Evolutionary conservation across 2,797 vertebrate genomes (phyloP).

Genomic region (Myiothlypis chrysogaster): DNA sequence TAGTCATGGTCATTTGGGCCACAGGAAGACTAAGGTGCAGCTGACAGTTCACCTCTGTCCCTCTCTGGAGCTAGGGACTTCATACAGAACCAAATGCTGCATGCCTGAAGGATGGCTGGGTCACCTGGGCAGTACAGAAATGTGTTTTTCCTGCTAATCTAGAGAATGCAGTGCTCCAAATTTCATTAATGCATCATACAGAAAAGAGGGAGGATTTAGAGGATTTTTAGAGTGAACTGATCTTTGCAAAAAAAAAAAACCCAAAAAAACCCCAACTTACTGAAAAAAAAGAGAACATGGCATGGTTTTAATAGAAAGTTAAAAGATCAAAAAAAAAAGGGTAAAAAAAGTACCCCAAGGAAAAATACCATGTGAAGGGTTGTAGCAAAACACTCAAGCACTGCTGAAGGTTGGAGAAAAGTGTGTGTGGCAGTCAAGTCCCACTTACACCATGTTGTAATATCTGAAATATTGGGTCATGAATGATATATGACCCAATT

Average conservation of each 20-base stretch:
- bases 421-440: fast-evolving
- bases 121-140: not conserved
- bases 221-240: not conserved
- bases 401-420: not conserved
- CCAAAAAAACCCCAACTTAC: too few relatives aligned
- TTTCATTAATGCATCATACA: not conserved
- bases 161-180: not conserved
- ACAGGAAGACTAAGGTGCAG: not conserved
- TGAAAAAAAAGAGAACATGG: not conserved
- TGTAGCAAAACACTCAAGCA: not conserved
- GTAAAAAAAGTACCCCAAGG: not conserved
- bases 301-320: not conserved
- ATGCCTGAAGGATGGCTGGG: not conserved
- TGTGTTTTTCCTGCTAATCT: not conserved
- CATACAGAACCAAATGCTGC: not conserved
- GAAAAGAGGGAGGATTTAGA: not conserved
- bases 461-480: not conserved
- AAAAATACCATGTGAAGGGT: not conserved
- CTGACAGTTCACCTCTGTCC: not conserved
- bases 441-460: not conserved
- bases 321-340: not conserved
- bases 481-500: not conserved
- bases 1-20: not conserved
- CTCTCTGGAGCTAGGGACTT: not conserved
- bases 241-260: not conserved